Conservation (phyloP, 1,140 invertebrate genomes). For the Euwallacea similis region DNA sequence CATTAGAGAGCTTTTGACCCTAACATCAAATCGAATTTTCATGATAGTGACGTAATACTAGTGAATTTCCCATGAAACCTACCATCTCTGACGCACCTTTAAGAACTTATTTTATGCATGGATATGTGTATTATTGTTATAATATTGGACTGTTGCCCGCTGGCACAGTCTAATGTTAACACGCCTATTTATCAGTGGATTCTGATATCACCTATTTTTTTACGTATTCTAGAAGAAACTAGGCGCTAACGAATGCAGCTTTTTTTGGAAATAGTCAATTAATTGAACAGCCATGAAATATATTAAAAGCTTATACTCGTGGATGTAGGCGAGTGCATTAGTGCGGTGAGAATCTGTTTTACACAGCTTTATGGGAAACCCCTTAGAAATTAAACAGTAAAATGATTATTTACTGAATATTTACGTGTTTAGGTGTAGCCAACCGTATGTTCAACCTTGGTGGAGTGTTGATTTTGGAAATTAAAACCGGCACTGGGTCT, state of each 20-base stretch:
- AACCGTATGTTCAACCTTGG: constrained; percentile 39
- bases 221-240: too few relatives aligned
- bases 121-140: neutral
- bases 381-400: neutral
- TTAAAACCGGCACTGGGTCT: constrained; percentile 45
- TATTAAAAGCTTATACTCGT: too few relatives aligned
- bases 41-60: too few relatives aligned
- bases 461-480: constrained; percentile 33
- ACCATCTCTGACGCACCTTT: too few relatives aligned
- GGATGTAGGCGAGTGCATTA: too few relatives aligned
- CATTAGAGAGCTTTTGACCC: too few relatives aligned
- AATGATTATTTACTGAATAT: constrained; percentile 37
- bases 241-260: too few relatives aligned
- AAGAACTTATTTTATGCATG: too few relatives aligned
- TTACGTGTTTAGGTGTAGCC: constrained; percentile 35
- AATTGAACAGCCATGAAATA: too few relatives aligned
- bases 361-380: neutral
- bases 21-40: too few relatives aligned
- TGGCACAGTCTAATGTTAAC: constrained; percentile 1
- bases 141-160: constrained; percentile 26
- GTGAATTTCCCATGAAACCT: too few relatives aligned
- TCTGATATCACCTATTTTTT: constrained; percentile 17
- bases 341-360: neutral
- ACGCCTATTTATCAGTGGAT: constrained; percentile 1
- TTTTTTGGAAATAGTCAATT: too few relatives aligned